Evolutionary conservation across 1,140 invertebrate species (phyloP).

Genomic region (Probaryconus sp.): DNA sequence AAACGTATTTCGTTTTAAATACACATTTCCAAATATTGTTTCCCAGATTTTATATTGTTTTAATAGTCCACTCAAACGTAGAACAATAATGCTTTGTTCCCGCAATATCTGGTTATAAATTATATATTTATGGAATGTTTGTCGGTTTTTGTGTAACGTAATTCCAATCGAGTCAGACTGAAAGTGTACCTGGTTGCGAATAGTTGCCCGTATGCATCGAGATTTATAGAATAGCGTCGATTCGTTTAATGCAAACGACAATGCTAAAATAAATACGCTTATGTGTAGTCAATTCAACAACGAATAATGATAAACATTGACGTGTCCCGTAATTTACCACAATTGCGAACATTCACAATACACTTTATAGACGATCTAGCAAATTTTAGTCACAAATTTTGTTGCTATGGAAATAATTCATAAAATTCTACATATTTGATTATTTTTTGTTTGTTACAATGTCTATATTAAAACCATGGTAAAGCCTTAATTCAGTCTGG

Average conservation of each 20-base stretch:
- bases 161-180: neutral
- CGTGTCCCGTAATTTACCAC: slow-evolving; percentile 43
- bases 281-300: slow-evolving; percentile 51
- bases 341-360: slow-evolving; percentile 45
- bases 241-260: slow-evolving; percentile 57
- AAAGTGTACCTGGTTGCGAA: slow-evolving; percentile 17
- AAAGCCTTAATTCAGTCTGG: no score
- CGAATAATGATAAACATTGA: slow-evolving; percentile 54
- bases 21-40: no score
- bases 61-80: neutral
- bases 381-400: slow-evolving; percentile 35
- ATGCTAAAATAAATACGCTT: slow-evolving; percentile 62
- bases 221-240: slow-evolving; percentile 48
- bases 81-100: slow-evolving; percentile 11
- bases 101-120: slow-evolving; percentile 4
- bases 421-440: no score
- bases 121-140: slow-evolving; percentile 10
- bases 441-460: no score
- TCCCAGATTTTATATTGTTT: slow-evolving; percentile 12
- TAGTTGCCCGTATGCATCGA: slow-evolving; percentile 16
- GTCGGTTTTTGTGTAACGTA: slow-evolving; percentile 3
- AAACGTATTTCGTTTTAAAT: no score
- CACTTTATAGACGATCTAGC: slow-evolving; percentile 50
- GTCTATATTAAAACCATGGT: no score
- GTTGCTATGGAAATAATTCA: slow-evolving; percentile 1